Evolutionary conservation across 2,888 invertebrate genomes (phyloP), one percentile per base, ranked within the genome.

Genomic region (Petrolisthes cinctipes): DNA sequence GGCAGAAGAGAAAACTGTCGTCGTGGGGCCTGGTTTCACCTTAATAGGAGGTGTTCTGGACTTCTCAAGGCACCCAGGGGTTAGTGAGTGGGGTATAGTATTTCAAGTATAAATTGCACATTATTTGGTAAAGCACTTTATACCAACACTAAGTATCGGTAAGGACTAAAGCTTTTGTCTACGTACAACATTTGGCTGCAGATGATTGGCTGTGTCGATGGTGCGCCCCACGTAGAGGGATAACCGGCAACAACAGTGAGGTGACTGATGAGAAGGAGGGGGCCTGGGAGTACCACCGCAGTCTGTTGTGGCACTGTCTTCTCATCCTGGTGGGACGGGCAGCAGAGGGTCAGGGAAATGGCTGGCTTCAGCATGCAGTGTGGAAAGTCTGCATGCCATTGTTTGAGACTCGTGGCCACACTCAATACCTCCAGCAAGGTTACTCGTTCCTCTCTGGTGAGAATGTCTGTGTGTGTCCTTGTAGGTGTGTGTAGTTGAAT

Each of bases 351-450:
- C 83, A 83, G 20, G 87, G 87, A 6, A 87, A 87, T 51, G 87
- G 87, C 4, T 87, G 87, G 87, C 80, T 87, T 5, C 83, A 83
- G 53, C 87, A 87, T 23, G 87, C 87, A 5, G 76, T 87, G 51
- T 87, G 87, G 87, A 87, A 87, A 23, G 83, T 87, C 20, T 83
- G 71, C 14, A 87, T 87, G 87, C 87, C 87, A 6, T 17, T 87
- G 2, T 87, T 87, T 84, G 83, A 87, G 51, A 83, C 37, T 5
- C 78, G 54, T n/a, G 83, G 83, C n/a, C 80, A 87, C 80, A 57
- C 73, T n/a, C 78, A 87, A 20, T 87, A 81, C 61, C 76, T 87
- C 5, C 81, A 80, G 5, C 87, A 80, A 53, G 87, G 83, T 4
- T 87, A 87, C 61, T 83, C 87, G 4, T 87, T 83, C 54, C 81